Conservation (phyloP, 2,797 vertebrate genomes). For the Phoebastria nigripes region DNA sequence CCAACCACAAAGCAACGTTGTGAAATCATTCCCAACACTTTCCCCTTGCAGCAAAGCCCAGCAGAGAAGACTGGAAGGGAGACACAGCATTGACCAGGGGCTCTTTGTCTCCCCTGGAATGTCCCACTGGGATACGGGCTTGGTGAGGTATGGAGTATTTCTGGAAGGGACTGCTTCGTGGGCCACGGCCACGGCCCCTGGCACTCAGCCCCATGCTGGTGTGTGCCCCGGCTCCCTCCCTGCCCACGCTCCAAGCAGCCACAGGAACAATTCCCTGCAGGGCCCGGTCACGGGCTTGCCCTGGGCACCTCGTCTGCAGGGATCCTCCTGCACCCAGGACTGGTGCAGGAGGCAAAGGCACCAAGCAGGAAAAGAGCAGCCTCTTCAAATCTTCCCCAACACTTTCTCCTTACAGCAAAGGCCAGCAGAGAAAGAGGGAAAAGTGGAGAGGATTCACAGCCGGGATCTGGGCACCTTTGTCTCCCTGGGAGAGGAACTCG, state of each 20-base stretch:
- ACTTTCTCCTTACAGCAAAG: neutral
- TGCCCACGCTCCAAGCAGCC: fast-evolving
- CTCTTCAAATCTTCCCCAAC: neutral
- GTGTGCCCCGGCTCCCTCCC: no score
- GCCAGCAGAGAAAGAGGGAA: fast-evolving
- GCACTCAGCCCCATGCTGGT: no score
- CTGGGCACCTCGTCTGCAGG: no score
- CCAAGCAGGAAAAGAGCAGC: fast-evolving
- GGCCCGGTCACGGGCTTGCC: fast-evolving
- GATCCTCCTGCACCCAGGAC: no score
- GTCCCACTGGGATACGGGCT: neutral
- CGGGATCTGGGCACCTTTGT: fast-evolving
- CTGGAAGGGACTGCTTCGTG: no score
- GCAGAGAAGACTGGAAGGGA: fast-evolving
- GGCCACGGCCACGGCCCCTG: fast-evolving
- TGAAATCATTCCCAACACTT: fast-evolving
- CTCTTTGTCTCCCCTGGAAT: no score
- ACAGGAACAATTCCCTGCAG: neutral
- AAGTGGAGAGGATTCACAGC: neutral
- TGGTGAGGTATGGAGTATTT: neutral
- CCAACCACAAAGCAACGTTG: fast-evolving
- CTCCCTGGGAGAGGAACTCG: neutral
- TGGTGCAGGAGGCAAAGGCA: fast-evolving
- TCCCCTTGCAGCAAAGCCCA: neutral
- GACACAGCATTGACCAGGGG: fast-evolving